Evolutionary conservation across 2,888 invertebrate species (phyloP).

Genomic region (Synanthedon myopaeformis): DNA sequence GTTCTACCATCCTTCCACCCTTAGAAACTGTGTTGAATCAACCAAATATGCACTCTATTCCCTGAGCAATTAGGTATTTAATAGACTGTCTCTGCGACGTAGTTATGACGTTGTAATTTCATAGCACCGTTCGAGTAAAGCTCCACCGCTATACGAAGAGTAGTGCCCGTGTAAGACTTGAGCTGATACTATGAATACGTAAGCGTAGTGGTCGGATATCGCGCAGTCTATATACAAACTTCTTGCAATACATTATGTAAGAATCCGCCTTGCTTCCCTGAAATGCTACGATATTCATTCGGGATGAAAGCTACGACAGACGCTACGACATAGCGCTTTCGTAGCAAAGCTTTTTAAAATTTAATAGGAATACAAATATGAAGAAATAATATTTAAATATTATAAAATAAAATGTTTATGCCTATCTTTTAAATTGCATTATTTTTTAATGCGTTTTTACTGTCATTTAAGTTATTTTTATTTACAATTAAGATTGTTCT

Average conservation of each 20-base stretch:
- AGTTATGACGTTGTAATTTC: slow-evolving; percentile 5
- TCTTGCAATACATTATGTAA: background rate
- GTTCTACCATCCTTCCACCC: slow-evolving; percentile 2
- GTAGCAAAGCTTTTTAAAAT: too few species aligned
- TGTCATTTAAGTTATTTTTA: too few species aligned
- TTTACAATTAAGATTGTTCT: too few species aligned
- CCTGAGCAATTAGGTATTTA: slow-evolving; percentile 1
- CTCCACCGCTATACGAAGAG: slow-evolving; percentile 48
- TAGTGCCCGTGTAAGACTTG: slow-evolving; percentile 43
- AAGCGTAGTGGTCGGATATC: slow-evolving; percentile 33
- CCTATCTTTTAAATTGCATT: too few species aligned
- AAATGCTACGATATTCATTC: background rate
- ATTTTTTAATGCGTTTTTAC: too few species aligned
- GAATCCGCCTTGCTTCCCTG: background rate
- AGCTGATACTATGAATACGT: slow-evolving; percentile 51
- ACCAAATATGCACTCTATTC: slow-evolving; percentile 11
- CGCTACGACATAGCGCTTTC: too few species aligned
- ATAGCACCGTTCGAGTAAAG: slow-evolving; percentile 29
- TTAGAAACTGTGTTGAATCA: slow-evolving; percentile 2
- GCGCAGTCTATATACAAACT: slow-evolving; percentile 23
- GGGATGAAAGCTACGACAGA: too few species aligned
- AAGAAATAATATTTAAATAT: too few species aligned
- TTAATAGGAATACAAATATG: too few species aligned
- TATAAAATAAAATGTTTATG: too few species aligned
- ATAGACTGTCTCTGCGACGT: background rate